Base-by-base conservation (phyloP, 2,113 vertebrate species). In the Sylvilagus bachmani region DNA sequence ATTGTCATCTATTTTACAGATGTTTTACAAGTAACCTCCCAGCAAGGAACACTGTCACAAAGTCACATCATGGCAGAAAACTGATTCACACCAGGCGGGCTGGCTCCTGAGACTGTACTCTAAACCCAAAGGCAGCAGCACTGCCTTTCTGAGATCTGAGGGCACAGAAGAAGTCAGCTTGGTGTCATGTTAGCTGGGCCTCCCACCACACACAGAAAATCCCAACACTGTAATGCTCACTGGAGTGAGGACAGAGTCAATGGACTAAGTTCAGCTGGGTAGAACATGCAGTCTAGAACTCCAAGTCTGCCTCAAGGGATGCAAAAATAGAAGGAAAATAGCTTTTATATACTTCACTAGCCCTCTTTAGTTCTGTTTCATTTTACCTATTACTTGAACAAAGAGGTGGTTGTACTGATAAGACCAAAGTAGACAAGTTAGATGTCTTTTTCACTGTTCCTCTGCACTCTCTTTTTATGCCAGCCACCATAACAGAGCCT, bases 301-400 rank as follows among this genome's bases (percentile, higher is more conserved):
- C 16, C 53, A 21, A 88, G 21, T 91, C 44, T 93, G n/a, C 4
- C 16, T 88, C 22, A 36, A 61, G 19, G 51, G 19, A 78, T n/a
- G 90, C 14, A 33, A n/a, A 86, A 31, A 77, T 86, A 53, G 6
- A 90, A 51, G 1, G 17, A 80, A 90, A 31, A 67, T 49, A 77
- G 16, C 4, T 64, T 69, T 51, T 51, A 66, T 38, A 70, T 44
- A 64, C 44, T 82, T 38, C 27, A 51, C 44, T 74, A 89, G 69
- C 4, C 36, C 70, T 78, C 14, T 86, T 61, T 86, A 24, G 38
- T 27, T 80, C 24, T 36, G 4, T 33, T 73, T 25, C 21, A 33
- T 78, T 61, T 93, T 70, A 79, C n/a, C 10, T 74, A 64, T 74
- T 79, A 89, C 38, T 79, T 82, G 22, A 93, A 75, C 33, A 61